Evolutionary conservation across 2,797 vertebrate species (phyloP), one percentile per base, ranked within the genome.

Genomic region (Acomys russatus): DNA sequence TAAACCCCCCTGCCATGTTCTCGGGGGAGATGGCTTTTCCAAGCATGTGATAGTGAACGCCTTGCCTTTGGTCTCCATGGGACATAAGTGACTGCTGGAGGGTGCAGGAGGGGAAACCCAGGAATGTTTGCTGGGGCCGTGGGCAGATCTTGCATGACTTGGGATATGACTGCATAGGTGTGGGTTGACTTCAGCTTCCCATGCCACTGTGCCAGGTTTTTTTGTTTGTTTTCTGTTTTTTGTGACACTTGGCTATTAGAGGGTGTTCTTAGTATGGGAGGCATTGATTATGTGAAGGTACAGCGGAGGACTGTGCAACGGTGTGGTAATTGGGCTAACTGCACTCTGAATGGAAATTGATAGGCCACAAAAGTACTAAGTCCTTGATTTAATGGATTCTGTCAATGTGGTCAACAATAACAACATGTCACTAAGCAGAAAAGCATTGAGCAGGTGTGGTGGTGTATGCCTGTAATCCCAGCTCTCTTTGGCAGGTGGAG

Each of bases 301-400:
- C 1, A 3, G 71, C 56, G 2, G 84, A 79, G 54, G 28, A 70
- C 38, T 49, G 18, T 92, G 25, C 35, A 64, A 30, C 59, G 71
- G 56, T 18, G 59, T 80, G 51, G 64, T 61, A 11, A 33, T 76
- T 87, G 61, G 74, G 20, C 51, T 87, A 38, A 83, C 61, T 76
- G 33, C 35, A 3, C n/a, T 73, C 20, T 77, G 77, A 84, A 64
- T 49, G 35, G 49, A 63, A 74, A 70, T 44, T 15, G 66, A 12
- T 2, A 17, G n/a, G 77, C 59, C 7, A 35, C 33, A 28, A 91
- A 94, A 51, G 33, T 61, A 18, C 64, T 35, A 51, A 66, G 28
- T 54, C 73, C 49, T 93, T 74, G 90, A 20, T 80, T 88, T 66
- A 49, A 59, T 76, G 78, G 23, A 64, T 49, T 92, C 51, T 30